Evolutionary conservation across 2,797 vertebrate genomes (phyloP).

Genomic region (Trematomus bernacchii): DNA sequence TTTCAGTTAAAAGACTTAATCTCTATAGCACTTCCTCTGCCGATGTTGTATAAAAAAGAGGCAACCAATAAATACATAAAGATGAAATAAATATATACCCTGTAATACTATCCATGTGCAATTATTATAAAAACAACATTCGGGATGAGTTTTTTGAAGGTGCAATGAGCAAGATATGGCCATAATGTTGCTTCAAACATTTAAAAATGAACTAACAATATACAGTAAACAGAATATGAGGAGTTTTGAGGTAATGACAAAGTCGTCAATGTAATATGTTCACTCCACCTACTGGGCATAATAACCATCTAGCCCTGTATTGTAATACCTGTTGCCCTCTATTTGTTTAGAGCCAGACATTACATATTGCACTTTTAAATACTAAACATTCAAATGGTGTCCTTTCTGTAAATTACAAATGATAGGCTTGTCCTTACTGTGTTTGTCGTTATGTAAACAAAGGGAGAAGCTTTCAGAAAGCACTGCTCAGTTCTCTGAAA

Average conservation of each 20-base stretch:
- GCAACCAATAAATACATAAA: background rate
- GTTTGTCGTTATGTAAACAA: background rate
- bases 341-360: too few species aligned
- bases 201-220: too few species aligned
- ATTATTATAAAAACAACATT: slow-evolving; percentile 5
- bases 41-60: slow-evolving; percentile 1
- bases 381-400: slow-evolving; percentile 8
- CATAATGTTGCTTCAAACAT: too few species aligned
- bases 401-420: slow-evolving; percentile 6
- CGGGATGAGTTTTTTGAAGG: background rate
- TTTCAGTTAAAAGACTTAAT: background rate
- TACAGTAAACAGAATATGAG: too few species aligned
- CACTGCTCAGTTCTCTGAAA: background rate
- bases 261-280: too few species aligned
- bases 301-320: too few species aligned
- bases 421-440: background rate
- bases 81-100: background rate
- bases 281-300: too few species aligned
- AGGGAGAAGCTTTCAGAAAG: slow-evolving; percentile 3
- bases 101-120: background rate
- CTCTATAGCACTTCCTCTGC: background rate
- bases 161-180: too few species aligned
- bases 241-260: too few species aligned
- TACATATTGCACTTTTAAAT: background rate
- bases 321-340: too few species aligned